Base-by-base conservation (phyloP, 2,888 invertebrate species). In the Phyllotreta striolata region DNA sequence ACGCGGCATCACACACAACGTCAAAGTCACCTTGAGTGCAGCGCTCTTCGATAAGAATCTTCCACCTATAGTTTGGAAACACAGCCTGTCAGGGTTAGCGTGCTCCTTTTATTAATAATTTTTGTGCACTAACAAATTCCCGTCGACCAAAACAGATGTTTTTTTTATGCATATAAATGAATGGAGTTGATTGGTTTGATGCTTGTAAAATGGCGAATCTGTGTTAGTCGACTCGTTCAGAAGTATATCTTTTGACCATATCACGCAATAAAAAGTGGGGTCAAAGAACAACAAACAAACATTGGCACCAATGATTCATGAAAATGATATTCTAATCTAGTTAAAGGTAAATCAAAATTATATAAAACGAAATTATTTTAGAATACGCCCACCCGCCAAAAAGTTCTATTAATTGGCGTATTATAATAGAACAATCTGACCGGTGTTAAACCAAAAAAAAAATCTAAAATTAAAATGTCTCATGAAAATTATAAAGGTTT, bases 21-120 rank as follows among this genome's bases (percentile, higher is more conserved):
- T 63, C 57, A 58, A 54, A 58, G 63, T 63, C 63, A 63, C 63
- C 55, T 55, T 59, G 55, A 63, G 56, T 56, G 61, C 57, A 52
- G 59, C 62, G 57, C 49, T 58, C 62, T 58, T 62, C 58, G 54
- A 57, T 49, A 67, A 72, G 70, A 67, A 67, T 78, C 79, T 78
- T 80, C 81, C 80, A 81, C 81, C 81, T 81, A 80, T 81, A 81
- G 81, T 81, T 81, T 81, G 80, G 81, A 81, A 81, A 81, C 81
- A 81, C 81, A 81, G 81, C 81, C 80, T 78, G 74, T 79, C 76
- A 78, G 76, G 78, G 74, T 58, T 61, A 74, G 77, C 77, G 77
- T 77, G 77, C 65, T 65, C 77, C 76, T 64, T 66, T 66, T 62
- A 56, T 64, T 46, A 63, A 24, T 24, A 24, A 69, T 66, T 70